Evolutionary conservation across 2,888 invertebrate species (phyloP).

Genomic region (Troilus luridus): DNA sequence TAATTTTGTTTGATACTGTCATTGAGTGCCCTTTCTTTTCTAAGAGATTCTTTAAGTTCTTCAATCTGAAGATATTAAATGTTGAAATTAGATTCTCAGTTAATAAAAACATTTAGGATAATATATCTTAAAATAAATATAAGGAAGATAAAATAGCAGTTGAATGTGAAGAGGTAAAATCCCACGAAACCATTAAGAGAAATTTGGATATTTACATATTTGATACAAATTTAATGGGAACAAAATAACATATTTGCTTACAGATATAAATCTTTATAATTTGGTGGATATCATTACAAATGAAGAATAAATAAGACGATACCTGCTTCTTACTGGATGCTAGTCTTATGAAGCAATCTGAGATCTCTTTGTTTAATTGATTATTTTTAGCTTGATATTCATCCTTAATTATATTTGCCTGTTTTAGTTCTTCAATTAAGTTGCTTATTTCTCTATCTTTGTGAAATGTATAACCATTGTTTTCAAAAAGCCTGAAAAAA

Average conservation of each 20-base stretch:
- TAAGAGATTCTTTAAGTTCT: conserved; percentile 29
- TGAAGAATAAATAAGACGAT: background rate
- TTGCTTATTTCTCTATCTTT: conserved; percentile 33
- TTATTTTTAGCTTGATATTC: conserved; percentile 17
- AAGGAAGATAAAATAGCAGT: no score
- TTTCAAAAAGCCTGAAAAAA: conserved; percentile 15
- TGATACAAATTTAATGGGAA: no score
- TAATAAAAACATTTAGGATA: no score
- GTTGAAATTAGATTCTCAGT: background rate
- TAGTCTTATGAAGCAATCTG: background rate
- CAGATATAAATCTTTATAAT: no score
- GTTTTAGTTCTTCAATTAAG: conserved; percentile 34
- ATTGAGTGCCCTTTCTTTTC: conserved; percentile 30
- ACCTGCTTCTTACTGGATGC: conserved; percentile 26
- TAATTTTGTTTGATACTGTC: conserved; percentile 36
- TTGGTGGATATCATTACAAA: background rate
- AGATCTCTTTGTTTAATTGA: conserved; percentile 38
- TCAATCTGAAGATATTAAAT: conserved; percentile 34
- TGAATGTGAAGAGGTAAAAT: no score
- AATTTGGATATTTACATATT: no score
- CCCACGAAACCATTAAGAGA: no score
- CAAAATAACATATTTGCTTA: no score
- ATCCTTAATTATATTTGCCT: conserved; percentile 15
- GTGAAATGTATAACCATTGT: background rate
- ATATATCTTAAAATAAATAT: no score